Evolutionary conservation across 1,140 invertebrate species (phyloP).

Genomic region (Danaus melanippus): DNA sequence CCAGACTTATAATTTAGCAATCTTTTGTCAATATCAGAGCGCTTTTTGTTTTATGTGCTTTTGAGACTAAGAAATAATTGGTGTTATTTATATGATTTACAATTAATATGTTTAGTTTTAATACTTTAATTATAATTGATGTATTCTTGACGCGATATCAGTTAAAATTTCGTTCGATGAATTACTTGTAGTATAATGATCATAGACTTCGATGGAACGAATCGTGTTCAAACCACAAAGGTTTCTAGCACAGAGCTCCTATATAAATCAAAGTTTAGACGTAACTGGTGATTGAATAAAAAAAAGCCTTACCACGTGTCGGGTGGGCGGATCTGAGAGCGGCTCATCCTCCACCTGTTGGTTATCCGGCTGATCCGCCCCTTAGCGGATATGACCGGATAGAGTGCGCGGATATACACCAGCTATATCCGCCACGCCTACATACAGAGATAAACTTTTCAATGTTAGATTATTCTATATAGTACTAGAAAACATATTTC

Average conservation of each 20-base stretch:
- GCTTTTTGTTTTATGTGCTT: slow-evolving; percentile 43
- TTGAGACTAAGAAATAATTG: slow-evolving; percentile 5
- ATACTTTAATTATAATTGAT: too few relatives aligned
- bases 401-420: slow-evolving; percentile 35
- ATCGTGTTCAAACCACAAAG: too few relatives aligned
- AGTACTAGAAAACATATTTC: too few relatives aligned
- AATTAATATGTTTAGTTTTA: too few relatives aligned
- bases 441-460: slow-evolving; percentile 16
- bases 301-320: slow-evolving; percentile 40
- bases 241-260: too few relatives aligned
- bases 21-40: slow-evolving; percentile 32
- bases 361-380: slow-evolving; percentile 66
- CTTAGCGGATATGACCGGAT: slow-evolving; percentile 43
- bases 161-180: too few relatives aligned
- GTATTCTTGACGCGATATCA: too few relatives aligned
- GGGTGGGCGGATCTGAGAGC: slow-evolving; percentile 52
- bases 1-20: slow-evolving; percentile 40
- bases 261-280: too few relatives aligned
- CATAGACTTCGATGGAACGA: too few relatives aligned
- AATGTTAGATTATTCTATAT: neutral
- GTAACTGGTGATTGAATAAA: neutral
- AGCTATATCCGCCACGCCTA: slow-evolving; percentile 52
- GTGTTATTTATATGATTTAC: too few relatives aligned
- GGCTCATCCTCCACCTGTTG: slow-evolving; percentile 70
- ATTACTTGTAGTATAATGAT: too few relatives aligned